A percentile compares a stretch with the other conserved stretches of the same genome.
Evolutionary conservation across 2,888 invertebrate species (phyloP).

Genomic region (Euproctis similis): DNA sequence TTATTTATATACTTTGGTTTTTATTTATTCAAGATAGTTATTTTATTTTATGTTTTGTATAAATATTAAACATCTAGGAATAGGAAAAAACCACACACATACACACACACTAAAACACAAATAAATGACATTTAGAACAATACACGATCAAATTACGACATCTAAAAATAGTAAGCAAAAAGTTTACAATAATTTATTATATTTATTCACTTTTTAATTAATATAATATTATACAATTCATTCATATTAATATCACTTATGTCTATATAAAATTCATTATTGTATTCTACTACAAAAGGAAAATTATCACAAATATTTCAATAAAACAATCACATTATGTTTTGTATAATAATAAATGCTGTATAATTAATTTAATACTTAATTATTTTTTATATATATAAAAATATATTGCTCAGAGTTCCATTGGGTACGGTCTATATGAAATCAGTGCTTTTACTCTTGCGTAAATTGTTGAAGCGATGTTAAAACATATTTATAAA

Average conservation of each 20-base stretch:
- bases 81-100: conserved; percentile 56
- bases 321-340: conserved; percentile 57
- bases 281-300: conserved; percentile 45
- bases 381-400: conserved; percentile 70
- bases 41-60: conserved; percentile 11
- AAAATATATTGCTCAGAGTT: conserved; percentile 75
- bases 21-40: conserved; percentile 14
- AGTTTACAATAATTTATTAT: conserved; percentile 59
- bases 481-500: conserved; percentile 17
- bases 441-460: conserved; percentile 60
- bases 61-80: conserved; percentile 42
- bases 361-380: conserved; percentile 65
- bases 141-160: conserved; percentile 58
- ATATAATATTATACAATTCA: conserved; percentile 24
- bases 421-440: conserved; percentile 67
- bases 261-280: conserved; percentile 46
- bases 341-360: conserved; percentile 64
- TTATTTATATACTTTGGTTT: too few relatives aligned
- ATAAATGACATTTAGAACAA: conserved; percentile 50
- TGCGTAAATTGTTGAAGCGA: conserved; percentile 33
- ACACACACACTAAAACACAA: conserved; percentile 34
- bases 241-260: conserved; percentile 25
- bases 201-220: conserved; percentile 46
- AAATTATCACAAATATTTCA: conserved; percentile 63
- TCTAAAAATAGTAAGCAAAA: conserved; percentile 61